Conservation (phyloP, 1,140 invertebrate species). For the Halesus radiatus region DNA sequence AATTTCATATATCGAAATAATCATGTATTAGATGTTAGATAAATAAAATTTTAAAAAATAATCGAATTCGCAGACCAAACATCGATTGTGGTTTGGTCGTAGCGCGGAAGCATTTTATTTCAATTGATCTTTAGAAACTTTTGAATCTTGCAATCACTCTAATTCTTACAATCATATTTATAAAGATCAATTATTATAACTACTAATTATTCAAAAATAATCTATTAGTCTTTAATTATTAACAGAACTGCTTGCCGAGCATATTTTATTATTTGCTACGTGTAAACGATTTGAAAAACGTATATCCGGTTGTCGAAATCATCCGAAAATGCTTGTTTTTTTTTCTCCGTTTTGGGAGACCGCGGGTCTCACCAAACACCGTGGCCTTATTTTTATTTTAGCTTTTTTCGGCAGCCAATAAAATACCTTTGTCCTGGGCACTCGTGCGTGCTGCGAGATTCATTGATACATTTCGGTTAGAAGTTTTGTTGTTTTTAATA, state of each 20-base stretch:
- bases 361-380: background rate
- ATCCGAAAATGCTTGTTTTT: background rate
- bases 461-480: background rate
- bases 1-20: too few relatives aligned
- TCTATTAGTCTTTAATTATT: background rate
- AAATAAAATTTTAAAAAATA: too few relatives aligned
- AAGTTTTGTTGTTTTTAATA: background rate
- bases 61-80: too few relatives aligned
- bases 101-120: too few relatives aligned
- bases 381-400: conserved; percentile 2
- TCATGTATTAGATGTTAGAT: too few relatives aligned
- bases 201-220: too few relatives aligned
- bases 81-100: too few relatives aligned
- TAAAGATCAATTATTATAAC: too few relatives aligned
- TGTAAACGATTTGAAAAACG: background rate
- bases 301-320: background rate
- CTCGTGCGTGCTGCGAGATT: background rate
- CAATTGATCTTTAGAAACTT: too few relatives aligned
- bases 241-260: background rate
- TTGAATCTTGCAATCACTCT: too few relatives aligned
- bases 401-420: background rate
- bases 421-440: background rate
- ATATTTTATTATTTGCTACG: background rate
- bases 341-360: background rate
- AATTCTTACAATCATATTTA: too few relatives aligned